phyloP scores from a whole-genome alignment of 2,888 invertebrate species.

The Caenorhabditis sp. region DNA sequence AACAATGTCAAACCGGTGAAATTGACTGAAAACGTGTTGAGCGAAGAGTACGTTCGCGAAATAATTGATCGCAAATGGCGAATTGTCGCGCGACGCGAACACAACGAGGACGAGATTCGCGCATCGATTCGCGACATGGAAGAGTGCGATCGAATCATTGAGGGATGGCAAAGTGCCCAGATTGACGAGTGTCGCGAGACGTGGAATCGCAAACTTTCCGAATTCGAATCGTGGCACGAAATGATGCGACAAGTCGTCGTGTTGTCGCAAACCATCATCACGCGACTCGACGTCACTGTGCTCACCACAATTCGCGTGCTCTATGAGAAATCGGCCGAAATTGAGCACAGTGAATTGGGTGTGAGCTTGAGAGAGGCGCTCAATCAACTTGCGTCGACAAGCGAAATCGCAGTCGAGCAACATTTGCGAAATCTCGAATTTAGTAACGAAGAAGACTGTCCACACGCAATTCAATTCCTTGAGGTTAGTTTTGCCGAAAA shows the following conservation, averaged over 20 bases:
- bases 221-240: conserved; percentile 48
- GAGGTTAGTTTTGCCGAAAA: conserved; percentile 40
- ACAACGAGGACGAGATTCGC: conserved; percentile 53
- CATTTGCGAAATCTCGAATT: conserved; percentile 54
- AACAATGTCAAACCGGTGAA: conserved; percentile 43
- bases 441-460: conserved; percentile 57
- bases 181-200: conserved; percentile 37
- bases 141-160: conserved; percentile 50
- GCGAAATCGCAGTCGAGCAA: conserved; percentile 33
- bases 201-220: conserved; percentile 41
- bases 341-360: conserved; percentile 37
- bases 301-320: conserved; percentile 21
- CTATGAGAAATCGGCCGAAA: conserved; percentile 24
- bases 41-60: conserved; percentile 49
- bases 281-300: conserved; percentile 28
- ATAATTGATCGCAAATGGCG: conserved; percentile 50
- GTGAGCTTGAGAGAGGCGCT: conserved; percentile 30
- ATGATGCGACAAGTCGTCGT: conserved; percentile 38
- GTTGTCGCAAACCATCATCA: conserved; percentile 16
- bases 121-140: conserved; percentile 59
- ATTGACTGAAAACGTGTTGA: conserved; percentile 41
- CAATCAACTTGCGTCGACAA: conserved; percentile 26
- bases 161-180: conserved; percentile 42
- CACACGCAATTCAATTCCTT: conserved; percentile 51
- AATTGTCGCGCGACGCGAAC: conserved; percentile 50